A percentile compares a stretch with the other conserved stretches of the same genome.
These are phyloP conservation scores for Semaprochilodus insignis DNA, from an alignment of 2,797 vertebrate species.

Conservation along the genomic window DNA sequence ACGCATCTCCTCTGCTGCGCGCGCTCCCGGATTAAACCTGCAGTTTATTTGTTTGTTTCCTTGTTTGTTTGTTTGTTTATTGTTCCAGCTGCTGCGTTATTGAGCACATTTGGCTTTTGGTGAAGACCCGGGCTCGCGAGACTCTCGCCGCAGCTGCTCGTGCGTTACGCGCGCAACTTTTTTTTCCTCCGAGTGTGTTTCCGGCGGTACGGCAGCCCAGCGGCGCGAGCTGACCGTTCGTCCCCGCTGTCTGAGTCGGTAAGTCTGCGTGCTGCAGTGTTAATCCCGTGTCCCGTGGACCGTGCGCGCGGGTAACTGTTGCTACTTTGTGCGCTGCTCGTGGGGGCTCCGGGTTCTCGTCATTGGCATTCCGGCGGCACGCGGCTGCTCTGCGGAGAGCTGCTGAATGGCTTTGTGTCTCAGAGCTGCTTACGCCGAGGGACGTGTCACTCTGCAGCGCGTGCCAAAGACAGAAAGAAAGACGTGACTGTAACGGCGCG, in stretches of 20 bases:
- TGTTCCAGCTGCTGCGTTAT: too few species aligned
- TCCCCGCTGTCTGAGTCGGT: background rate
- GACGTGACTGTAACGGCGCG: background rate
- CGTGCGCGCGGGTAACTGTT: background rate
- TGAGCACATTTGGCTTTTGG: background rate
- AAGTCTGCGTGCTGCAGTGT: background rate
- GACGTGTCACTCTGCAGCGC: background rate
- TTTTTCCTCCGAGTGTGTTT: background rate
- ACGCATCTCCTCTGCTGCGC: background rate
- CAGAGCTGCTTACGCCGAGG: background rate
- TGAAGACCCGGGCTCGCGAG: background rate
- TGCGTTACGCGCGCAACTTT: slow-evolving; percentile 1
- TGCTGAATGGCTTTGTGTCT: slow-evolving; percentile 4
- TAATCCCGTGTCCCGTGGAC: background rate
- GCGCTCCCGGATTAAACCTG: background rate
- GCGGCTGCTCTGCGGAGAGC: slow-evolving; percentile 2
- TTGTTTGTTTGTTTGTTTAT: background rate
- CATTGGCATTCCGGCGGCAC: slow-evolving; percentile 16
- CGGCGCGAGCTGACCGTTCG: background rate
- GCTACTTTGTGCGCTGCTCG: background rate
- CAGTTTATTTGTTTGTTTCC: background rate
- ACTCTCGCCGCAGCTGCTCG: background rate
- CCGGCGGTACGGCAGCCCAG: background rate
- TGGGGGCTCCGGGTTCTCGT: background rate
- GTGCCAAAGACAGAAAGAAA: background rate